phyloP scores from a whole-genome alignment of 53 echinoderm and acorn worm species.

The Apostichopus leukothele region DNA sequence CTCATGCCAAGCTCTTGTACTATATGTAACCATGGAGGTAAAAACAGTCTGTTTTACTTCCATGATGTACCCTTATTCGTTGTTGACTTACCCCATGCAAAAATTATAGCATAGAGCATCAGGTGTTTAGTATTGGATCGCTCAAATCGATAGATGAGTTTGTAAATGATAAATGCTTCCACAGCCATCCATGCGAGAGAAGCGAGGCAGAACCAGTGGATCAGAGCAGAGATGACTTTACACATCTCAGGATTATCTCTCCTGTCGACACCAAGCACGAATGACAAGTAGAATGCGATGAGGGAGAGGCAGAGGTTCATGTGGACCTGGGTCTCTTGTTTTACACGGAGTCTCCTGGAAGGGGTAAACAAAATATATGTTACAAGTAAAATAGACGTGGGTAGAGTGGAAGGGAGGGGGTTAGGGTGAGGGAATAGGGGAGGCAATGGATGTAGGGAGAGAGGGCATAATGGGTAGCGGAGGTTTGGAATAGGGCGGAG shows the following conservation, averaged over 20 bases:
- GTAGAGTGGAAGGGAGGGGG: no score
- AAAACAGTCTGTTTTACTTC: no score
- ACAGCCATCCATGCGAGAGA: slow-evolving; percentile 41
- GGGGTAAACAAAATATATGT: neutral
- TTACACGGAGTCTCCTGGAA: neutral
- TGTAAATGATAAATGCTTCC: slow-evolving; percentile 38
- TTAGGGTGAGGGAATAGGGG: no score
- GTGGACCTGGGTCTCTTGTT: slow-evolving; percentile 24
- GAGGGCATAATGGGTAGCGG: no score
- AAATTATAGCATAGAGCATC: neutral
- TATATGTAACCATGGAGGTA: no score
- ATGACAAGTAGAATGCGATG: slow-evolving; percentile 5
- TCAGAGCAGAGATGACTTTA: slow-evolving; percentile 15
- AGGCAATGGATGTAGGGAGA: no score
- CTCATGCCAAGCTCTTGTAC: neutral
- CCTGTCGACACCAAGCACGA: slow-evolving; percentile 33
- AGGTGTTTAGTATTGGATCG: slow-evolving; percentile 7
- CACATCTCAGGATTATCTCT: slow-evolving; percentile 6
- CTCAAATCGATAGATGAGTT: slow-evolving; percentile 18
- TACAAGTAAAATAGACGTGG: neutral
- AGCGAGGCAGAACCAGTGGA: slow-evolving; percentile 46
- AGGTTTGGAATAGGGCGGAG: no score
- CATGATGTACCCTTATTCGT: neutral
- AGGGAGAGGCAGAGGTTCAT: slow-evolving; percentile 42
- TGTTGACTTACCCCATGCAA: slow-evolving; percentile 22